A percentile compares a stretch with the other conserved stretches of the same genome.
Evolutionary conservation across 2,113 vertebrate genomes (phyloP).

Genomic region (Macroglossus sobrinus): DNA sequence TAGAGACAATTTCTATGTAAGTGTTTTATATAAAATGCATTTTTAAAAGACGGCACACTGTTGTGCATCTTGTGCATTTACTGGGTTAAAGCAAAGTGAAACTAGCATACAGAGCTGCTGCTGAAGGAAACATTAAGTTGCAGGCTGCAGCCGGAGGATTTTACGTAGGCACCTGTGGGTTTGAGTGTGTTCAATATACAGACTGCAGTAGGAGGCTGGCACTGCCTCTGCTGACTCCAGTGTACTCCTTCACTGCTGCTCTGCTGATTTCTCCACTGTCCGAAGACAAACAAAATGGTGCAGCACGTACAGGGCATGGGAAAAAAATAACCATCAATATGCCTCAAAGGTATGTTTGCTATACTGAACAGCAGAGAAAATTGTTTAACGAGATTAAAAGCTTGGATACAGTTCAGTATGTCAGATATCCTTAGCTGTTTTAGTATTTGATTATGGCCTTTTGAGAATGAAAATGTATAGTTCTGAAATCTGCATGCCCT

Average conservation of each 20-base stretch:
- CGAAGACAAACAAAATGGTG: constrained; percentile 67
- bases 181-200: constrained; percentile 71
- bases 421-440: constrained; percentile 30
- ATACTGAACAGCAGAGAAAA: background rate
- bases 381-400: constrained; percentile 25
- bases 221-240: constrained; percentile 77
- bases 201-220: constrained; percentile 80
- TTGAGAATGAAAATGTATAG: background rate
- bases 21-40: constrained; percentile 19
- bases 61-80: background rate
- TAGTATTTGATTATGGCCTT: constrained; percentile 24
- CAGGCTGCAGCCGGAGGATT: constrained; percentile 79
- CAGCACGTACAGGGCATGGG: constrained; percentile 56
- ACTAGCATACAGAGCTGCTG: constrained; percentile 59
- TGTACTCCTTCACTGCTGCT: constrained; percentile 75
- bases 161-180: constrained; percentile 79
- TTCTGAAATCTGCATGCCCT: constrained; percentile 64
- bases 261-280: constrained; percentile 66
- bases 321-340: constrained; percentile 56
- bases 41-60: background rate
- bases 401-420: constrained; percentile 1
- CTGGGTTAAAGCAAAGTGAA: constrained; percentile 47
- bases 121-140: constrained; percentile 68
- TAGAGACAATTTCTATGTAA: background rate
- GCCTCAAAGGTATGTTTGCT: constrained; percentile 72